Percentiles rank a stretch among this genome's conserved stretches.
phyloP scores from a whole-genome alignment of 2,113 vertebrate species.

The Micromys minutus region DNA sequence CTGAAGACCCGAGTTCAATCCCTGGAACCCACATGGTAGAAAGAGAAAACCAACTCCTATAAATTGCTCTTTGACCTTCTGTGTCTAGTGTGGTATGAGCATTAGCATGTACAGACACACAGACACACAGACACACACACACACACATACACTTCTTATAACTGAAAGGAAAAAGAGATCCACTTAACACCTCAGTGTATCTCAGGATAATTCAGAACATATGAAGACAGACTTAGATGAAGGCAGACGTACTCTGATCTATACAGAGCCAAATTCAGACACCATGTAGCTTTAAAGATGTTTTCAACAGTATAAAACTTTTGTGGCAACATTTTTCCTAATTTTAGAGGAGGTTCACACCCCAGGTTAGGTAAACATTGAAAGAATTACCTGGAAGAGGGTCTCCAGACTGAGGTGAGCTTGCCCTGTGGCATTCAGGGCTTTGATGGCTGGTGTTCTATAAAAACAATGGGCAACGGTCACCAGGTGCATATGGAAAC shows the following conservation, averaged over 20 bases:
- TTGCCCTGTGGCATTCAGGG: conserved; percentile 92
- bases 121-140: not conserved
- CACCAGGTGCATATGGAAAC: not conserved
- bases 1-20: not conserved
- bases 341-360: not conserved
- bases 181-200: not conserved
- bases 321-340: not conserved
- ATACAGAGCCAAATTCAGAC: not conserved
- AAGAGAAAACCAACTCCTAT: not conserved
- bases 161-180: too few species aligned
- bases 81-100: not conserved
- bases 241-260: not conserved
- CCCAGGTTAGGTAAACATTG: not conserved
- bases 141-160: too few species aligned
- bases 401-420: conserved; percentile 87
- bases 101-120: not conserved
- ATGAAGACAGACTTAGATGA: not conserved
- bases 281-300: not conserved
- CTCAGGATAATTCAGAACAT: not conserved
- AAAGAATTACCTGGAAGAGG: conserved; percentile 89
- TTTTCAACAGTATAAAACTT: not conserved
- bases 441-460: conserved; percentile 91
- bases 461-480: conserved; percentile 4
- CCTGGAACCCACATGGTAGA: not conserved
- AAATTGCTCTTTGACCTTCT: not conserved